Evolutionary conservation across 2,888 invertebrate species (phyloP).

Genomic region (Tachina grossa): DNA sequence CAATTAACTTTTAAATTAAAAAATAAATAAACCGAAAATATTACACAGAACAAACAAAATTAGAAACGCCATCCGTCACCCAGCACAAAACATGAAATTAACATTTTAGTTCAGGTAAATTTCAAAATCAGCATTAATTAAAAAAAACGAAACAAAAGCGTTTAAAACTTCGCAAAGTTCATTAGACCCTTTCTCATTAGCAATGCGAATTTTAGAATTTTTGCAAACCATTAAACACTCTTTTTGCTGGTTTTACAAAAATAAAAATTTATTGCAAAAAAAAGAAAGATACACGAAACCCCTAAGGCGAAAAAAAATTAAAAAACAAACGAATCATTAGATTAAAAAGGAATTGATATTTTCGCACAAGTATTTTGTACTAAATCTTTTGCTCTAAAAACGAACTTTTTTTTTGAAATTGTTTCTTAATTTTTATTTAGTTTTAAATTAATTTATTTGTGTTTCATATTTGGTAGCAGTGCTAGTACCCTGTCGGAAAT

Average conservation of each 20-base stretch:
- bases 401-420: conserved; percentile 1
- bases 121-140: conserved; percentile 4
- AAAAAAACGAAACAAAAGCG: neutral
- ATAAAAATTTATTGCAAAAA: neutral
- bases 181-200: conserved; percentile 47
- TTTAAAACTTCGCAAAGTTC: conserved; percentile 30
- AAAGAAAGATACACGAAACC: neutral
- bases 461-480: conserved; percentile 29
- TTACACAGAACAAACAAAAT: neutral
- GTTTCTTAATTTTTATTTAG: conserved; percentile 18
- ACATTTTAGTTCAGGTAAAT: conserved; percentile 15
- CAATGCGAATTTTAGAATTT: conserved; percentile 18
- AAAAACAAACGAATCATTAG: conserved; percentile 6
- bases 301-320: neutral
- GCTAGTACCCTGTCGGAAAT: no score
- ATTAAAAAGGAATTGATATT: neutral
- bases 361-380: conserved; percentile 36
- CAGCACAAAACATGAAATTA: neutral
- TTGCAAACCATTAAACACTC: conserved; percentile 23
- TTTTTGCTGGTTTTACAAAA: neutral
- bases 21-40: conserved; percentile 2
- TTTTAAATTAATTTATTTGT: conserved; percentile 40
- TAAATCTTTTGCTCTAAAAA: conserved; percentile 58
- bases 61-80: neutral
- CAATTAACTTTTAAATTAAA: conserved; percentile 8